Percentiles rank a stretch among this genome's conserved stretches.
These are phyloP conservation scores for Eupristina koningsbergeri DNA, from an alignment of 1,140 invertebrate species.

Conservation along the genomic window DNA sequence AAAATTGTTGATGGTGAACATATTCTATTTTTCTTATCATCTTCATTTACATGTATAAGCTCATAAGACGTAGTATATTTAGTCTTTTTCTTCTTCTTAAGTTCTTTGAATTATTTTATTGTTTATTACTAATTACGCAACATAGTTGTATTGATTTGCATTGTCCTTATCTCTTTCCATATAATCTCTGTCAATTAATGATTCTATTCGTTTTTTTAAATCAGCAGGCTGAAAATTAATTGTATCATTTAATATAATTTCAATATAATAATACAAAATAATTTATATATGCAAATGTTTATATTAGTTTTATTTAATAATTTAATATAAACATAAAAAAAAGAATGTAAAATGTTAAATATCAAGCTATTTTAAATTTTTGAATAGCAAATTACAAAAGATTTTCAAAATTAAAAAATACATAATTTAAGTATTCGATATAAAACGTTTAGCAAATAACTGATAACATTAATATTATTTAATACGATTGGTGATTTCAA, in stretches of 20 bases:
- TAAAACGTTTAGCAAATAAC: no score
- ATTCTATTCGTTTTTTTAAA: slow-evolving; percentile 98
- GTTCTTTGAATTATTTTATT: neutral
- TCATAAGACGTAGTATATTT: slow-evolving; percentile 12
- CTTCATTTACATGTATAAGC: neutral
- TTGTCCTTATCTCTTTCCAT: slow-evolving; percentile 99
- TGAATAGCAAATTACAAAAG: no score
- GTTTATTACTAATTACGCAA: slow-evolving; percentile 81
- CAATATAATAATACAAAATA: slow-evolving; percentile 41
- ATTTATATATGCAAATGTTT: no score
- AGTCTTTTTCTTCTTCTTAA: slow-evolving; percentile 29
- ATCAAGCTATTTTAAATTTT: no score
- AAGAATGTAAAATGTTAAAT: no score
- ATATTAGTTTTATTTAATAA: no score
- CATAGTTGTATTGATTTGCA: slow-evolving; percentile 98
- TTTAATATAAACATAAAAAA: no score
- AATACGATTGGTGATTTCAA: no score
- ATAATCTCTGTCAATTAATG: slow-evolving; percentile 97
- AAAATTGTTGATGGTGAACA: slow-evolving; percentile 37
- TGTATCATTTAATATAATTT: slow-evolving; percentile 28
- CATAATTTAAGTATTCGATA: no score
- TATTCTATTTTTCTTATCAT: neutral
- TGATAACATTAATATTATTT: no score
- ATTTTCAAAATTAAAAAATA: no score
- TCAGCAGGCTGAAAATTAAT: slow-evolving; percentile 86